These are phyloP conservation scores for Ephialtes manifestator DNA, from an alignment of 2,888 invertebrate species.

Conservation along the genomic window DNA sequence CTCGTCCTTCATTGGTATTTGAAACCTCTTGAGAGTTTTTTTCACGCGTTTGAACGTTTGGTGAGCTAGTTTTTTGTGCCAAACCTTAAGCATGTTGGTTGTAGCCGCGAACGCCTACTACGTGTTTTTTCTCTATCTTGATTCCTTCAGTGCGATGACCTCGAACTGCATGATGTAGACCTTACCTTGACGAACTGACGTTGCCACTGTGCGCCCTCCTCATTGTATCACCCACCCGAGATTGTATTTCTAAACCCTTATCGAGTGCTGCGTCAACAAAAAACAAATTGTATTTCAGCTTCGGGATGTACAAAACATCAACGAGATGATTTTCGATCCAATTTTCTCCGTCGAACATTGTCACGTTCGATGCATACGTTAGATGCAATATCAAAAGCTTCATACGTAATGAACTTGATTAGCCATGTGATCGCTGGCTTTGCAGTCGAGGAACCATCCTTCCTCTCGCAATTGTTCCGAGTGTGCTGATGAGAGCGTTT, in stretches of 20 bases:
- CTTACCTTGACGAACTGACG: conserved; percentile 33
- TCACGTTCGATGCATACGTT: conserved; percentile 24
- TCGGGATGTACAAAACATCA: conserved; percentile 7
- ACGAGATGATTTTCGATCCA: conserved; percentile 49
- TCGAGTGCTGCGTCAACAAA: conserved; percentile 47
- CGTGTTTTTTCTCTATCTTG: conserved; percentile 3
- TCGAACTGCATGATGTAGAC: conserved; percentile 44
- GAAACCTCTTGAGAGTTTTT: conserved; percentile 31
- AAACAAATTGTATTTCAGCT: neutral
- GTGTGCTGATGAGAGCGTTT: conserved; percentile 20
- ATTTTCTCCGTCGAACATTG: conserved; percentile 53
- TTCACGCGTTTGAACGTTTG: conserved; percentile 64
- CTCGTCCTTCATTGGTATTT: conserved; percentile 37
- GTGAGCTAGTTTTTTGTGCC: conserved; percentile 64
- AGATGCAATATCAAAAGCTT: conserved; percentile 17
- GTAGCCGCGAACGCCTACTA: conserved; percentile 9
- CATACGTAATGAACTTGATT: conserved; percentile 3
- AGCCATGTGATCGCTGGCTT: conserved; percentile 58
- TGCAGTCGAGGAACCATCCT: conserved; percentile 51
- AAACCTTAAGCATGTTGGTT: conserved; percentile 37
- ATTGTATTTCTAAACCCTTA: conserved; percentile 41
- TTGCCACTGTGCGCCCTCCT: conserved; percentile 16
- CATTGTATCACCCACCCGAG: no score
- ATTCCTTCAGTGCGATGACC: neutral
- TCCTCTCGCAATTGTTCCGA: neutral